Conservation (phyloP, 2,888 invertebrate species). For the Prosapia bicincta region DNA sequence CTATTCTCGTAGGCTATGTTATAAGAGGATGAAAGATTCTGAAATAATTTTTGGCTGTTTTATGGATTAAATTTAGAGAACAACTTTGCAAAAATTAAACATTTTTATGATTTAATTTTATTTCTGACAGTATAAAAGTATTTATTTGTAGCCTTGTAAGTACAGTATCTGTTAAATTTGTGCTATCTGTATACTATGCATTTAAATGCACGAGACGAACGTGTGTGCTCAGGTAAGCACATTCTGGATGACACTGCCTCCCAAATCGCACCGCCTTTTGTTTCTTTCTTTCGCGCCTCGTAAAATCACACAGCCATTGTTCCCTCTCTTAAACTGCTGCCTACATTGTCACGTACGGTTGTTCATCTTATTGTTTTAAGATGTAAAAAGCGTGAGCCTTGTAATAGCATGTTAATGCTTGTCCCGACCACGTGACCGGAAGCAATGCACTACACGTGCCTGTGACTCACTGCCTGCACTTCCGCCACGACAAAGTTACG, state of each 20-base stretch:
- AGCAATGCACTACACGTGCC: constrained; percentile 19
- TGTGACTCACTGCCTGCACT: constrained; percentile 4
- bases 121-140: no score
- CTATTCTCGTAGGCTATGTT: no score
- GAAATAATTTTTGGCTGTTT: no score
- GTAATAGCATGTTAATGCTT: constrained; percentile 21
- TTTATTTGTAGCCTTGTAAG: no score
- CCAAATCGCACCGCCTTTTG: background rate
- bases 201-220: no score
- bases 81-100: no score
- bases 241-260: background rate
- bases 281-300: background rate
- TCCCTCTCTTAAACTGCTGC: background rate
- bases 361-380: background rate
- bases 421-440: constrained; percentile 21
- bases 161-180: no score
- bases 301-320: background rate
- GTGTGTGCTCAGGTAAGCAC: no score
- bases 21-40: no score
- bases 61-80: no score
- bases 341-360: background rate
- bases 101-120: no score
- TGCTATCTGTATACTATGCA: no score
- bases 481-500: background rate
- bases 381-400: constrained; percentile 12